Base-by-base conservation (phyloP, 2,113 vertebrate genomes). In the Etheostoma spectabile region DNA sequence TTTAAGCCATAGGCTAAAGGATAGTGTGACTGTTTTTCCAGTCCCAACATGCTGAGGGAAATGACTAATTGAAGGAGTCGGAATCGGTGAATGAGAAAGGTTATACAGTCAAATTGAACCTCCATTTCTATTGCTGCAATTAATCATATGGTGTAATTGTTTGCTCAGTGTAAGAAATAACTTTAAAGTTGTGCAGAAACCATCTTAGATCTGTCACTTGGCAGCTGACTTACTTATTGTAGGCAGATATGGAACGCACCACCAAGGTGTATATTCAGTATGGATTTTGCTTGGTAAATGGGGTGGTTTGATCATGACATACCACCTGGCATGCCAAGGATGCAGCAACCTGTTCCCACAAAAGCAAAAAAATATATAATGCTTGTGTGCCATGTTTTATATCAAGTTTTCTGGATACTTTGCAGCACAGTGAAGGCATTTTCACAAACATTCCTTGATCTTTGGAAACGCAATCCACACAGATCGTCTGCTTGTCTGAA, bases 1-100 rank as follows among this genome's bases (percentile, higher is more conserved):
- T 6, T 90, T 87, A 91, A 85, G 86, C 77, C 76, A 87, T 83
- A 73, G 91, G 91, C 90, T 90, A 81, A 90, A 90, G 84, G 86
- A 74, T 91, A 76, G 33, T 84, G 88, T 88, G 79, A 64, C 77
- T 91, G 35, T 64, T 73, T 91, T 95, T 95, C 92, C 88, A 90
- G 90, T 87, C 68, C 74, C 56, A 53, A 75, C 67, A 48, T 48
- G 45, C 51, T 76, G 71, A 79, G 53, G 63, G 33, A 82, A 86
- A 61, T 24, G 45, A 70, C 74, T 84, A 74, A 86, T 83, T 78
- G 48, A 83, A 73, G 78, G 65, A 85, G 51, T 59, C 0, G 12
- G 46, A 77, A 42, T 3, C 75, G 62, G 74, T 30, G 53, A 68
- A 53, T 60, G 24, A 76, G 83, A 89, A 82, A 90, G 24, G 71